These are phyloP conservation scores for Stenodema calcarata DNA, from an alignment of 2,888 invertebrate genomes.

Conservation along the genomic window DNA sequence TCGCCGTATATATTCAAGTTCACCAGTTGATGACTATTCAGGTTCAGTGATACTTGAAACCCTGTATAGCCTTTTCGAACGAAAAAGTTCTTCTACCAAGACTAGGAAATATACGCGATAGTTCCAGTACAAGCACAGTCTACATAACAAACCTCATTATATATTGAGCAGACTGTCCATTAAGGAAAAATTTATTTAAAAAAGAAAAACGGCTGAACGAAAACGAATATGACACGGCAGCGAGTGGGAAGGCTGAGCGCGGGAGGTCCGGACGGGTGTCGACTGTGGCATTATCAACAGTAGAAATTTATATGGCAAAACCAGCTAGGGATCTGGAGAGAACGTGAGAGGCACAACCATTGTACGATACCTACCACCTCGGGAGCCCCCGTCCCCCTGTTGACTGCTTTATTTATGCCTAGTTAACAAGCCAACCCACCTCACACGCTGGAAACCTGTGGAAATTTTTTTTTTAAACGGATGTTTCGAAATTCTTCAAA, in stretches of 20 bases:
- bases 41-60: no score
- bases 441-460: conserved; percentile 17
- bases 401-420: conserved; percentile 48
- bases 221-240: not conserved
- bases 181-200: not conserved
- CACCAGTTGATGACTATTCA: no score
- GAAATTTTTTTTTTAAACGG: conserved; percentile 32
- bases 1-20: no score
- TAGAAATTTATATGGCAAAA: conserved; percentile 37
- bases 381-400: conserved; percentile 34
- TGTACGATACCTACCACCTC: conserved; percentile 16
- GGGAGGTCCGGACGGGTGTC: conserved; percentile 43
- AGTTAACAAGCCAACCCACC: conserved; percentile 44
- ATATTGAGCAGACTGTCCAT: not conserved
- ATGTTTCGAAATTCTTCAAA: conserved; percentile 33
- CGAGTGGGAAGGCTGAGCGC: conserved; percentile 32
- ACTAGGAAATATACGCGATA: no score
- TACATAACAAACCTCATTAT: not conserved
- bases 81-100: no score
- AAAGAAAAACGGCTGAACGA: not conserved
- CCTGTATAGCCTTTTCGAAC: no score
- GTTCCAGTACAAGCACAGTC: no score
- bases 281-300: conserved; percentile 44
- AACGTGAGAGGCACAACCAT: conserved; percentile 5
- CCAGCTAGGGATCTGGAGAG: not conserved